phyloP scores from a whole-genome alignment of 2,797 vertebrate species.

The Smutsia gigantea region DNA sequence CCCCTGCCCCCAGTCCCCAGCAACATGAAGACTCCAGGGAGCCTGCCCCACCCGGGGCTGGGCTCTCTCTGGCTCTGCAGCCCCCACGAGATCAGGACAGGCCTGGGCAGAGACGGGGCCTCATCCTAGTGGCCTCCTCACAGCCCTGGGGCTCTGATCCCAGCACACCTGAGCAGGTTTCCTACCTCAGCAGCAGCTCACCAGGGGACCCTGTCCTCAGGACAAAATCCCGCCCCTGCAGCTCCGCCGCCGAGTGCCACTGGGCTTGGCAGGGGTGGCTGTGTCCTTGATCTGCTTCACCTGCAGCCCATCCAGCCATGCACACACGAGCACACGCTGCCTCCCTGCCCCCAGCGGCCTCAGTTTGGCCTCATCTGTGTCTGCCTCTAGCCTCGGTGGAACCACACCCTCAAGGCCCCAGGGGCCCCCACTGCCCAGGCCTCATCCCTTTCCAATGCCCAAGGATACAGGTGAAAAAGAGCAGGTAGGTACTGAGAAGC shows the following conservation, averaged over 20 bases:
- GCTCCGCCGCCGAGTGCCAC: rapidly evolving
- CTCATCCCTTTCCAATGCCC: neutral
- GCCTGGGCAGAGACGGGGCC: no score
- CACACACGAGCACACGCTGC: rapidly evolving
- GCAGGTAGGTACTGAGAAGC: no score
- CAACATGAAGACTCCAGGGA: no score
- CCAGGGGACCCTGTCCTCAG: neutral
- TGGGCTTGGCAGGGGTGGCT: no score
- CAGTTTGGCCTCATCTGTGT: neutral
- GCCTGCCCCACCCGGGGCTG: no score
- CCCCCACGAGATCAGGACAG: neutral
- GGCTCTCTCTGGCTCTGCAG: no score
- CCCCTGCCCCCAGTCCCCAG: no score
- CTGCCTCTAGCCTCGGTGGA: rapidly evolving
- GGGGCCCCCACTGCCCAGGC: neutral
- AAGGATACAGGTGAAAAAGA: no score
- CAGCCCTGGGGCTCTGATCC: neutral
- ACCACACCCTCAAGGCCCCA: rapidly evolving
- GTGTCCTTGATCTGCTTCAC: no score
- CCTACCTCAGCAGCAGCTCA: neutral
- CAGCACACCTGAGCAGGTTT: neutral
- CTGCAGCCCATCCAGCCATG: neutral
- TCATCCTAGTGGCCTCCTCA: no score
- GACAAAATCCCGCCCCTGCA: neutral
- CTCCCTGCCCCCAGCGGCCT: neutral